These are phyloP conservation scores for Nothocercus julius DNA, from an alignment of 2,113 vertebrate genomes.

Conservation along the genomic window DNA sequence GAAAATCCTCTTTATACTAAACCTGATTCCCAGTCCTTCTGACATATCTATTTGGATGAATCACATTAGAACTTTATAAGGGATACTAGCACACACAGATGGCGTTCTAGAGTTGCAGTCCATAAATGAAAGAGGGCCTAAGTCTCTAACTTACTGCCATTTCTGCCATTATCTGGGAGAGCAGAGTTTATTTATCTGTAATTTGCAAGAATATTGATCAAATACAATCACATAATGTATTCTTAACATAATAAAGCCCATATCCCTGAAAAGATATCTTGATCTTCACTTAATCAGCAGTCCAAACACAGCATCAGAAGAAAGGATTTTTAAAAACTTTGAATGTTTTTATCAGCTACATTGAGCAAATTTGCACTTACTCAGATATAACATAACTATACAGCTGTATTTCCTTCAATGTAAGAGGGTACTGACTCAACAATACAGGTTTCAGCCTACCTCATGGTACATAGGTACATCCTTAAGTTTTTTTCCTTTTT, in stretches of 20 bases:
- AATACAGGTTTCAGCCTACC: constrained; percentile 72
- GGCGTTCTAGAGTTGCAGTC: background rate
- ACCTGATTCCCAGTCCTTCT: background rate
- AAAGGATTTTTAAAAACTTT: background rate
- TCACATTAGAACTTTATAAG: background rate
- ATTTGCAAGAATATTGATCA: background rate
- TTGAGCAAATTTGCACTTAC: background rate
- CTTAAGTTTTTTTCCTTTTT: constrained; percentile 78
- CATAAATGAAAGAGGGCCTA: background rate
- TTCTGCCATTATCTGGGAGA: background rate
- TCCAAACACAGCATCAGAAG: background rate
- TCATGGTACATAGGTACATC: constrained; percentile 80
- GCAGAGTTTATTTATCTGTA: background rate
- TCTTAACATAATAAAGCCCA: background rate
- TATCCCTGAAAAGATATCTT: background rate
- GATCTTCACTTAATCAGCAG: background rate
- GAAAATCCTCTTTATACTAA: constrained; percentile 31
- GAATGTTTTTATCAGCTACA: background rate
- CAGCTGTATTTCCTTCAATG: background rate
- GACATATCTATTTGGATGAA: background rate
- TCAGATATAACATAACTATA: background rate
- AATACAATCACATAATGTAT: background rate
- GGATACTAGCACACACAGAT: background rate
- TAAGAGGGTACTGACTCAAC: background rate
- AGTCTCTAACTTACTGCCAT: background rate